phyloP scores from a whole-genome alignment of 2,888 invertebrate species.

The Formica aserva region DNA sequence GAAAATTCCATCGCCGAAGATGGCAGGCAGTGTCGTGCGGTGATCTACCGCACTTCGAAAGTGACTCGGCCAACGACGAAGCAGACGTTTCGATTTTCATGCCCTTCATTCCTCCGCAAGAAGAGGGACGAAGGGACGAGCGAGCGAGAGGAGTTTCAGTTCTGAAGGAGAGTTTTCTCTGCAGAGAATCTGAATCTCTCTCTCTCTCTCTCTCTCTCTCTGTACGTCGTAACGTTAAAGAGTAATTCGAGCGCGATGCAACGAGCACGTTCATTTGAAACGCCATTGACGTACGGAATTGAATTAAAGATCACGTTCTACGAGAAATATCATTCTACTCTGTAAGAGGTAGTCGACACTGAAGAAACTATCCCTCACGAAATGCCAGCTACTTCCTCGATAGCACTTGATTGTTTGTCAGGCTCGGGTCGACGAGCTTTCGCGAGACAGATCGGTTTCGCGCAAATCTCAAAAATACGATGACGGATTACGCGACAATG shows the following conservation, averaged over 20 bases:
- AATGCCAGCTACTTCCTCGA: slow-evolving; percentile 2
- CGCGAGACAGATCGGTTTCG: background rate
- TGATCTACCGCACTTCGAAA: slow-evolving; percentile 39
- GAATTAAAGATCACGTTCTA: slow-evolving; percentile 38
- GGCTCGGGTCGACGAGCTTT: background rate
- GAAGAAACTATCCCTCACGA: background rate
- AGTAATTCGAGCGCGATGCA: slow-evolving; percentile 45
- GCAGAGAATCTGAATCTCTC: background rate
- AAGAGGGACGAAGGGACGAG: background rate
- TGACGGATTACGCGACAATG: background rate
- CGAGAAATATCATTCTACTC: slow-evolving; percentile 42
- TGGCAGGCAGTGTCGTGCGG: background rate
- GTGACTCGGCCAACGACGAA: slow-evolving; percentile 38
- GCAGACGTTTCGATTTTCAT: slow-evolving; percentile 58
- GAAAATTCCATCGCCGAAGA: slow-evolving; percentile 26
- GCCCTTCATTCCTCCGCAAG: slow-evolving; percentile 32
- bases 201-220: background rate
- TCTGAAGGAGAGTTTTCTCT: slow-evolving; percentile 2
- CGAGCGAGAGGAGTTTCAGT: background rate
- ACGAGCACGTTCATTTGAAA: slow-evolving; percentile 5
- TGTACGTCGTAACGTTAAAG: slow-evolving; percentile 11
- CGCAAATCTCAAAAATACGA: background rate
- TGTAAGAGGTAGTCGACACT: background rate
- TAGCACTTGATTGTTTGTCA: background rate
- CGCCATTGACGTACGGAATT: slow-evolving; percentile 36